Evolutionary conservation across 2,797 vertebrate species (phyloP), one percentile per base, ranked within the genome.

Genomic region (Cuniculus paca): DNA sequence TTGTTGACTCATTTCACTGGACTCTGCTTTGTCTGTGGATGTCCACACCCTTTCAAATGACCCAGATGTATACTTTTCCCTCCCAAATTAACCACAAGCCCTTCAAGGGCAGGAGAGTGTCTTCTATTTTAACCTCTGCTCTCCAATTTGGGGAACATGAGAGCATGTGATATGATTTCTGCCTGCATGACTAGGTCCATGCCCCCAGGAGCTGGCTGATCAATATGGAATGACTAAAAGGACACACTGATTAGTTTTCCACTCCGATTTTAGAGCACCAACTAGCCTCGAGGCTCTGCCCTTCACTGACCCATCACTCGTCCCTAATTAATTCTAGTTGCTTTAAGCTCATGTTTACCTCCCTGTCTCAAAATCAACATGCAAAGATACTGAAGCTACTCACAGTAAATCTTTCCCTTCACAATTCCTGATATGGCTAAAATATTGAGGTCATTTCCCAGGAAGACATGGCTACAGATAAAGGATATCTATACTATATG

Each of bases 61-160:
- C 81, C 85, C 52, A 91, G 85, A 16, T 83, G 36, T 77, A 72
- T 65, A 75, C 36, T 85, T 70, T 88, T 92, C 81, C 95, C 91
- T 94, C 42, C 34, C 90, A 90, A 84, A 97, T 92, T 88, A 96
- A 91, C 92, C 84, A 85, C 34, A 87, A 92, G 48, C 42, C 82
- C 88, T 75, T 91, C 45, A 90, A 92, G 82, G 82, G 70, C 79
- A 75, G 26, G 60, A 94, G 22, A 39, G 12, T 88, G 63, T 92
- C 80, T 93, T 96, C 72, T 94, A 83, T 94, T 97, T 97, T 95
- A 96, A 95, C 90, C 81, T 98, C 87, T 94, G 63, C 16, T 91
- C 77, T 89, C 96, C 85, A 61, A 36, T 89, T 90, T 60, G 75
- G 80, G n/a, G 31, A 90, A 60, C 72, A 70, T 77, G 54, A 75